Conservation (phyloP, 2,888 invertebrate species). For the Brachyptera risi region DNA sequence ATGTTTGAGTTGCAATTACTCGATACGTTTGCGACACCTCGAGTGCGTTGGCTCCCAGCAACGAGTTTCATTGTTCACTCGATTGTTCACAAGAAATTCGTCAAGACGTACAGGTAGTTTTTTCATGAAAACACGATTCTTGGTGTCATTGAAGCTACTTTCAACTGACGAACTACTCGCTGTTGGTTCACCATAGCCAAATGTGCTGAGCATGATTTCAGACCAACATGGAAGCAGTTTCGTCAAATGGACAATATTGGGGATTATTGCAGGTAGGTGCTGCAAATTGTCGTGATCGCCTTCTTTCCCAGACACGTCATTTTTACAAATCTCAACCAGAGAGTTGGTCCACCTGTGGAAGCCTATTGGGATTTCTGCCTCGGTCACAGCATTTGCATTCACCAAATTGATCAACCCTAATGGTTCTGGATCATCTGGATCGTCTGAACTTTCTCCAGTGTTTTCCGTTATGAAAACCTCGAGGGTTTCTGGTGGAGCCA, state of each 20-base stretch:
- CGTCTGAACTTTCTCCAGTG: background rate
- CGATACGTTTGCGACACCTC: background rate
- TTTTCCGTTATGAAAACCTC: constrained; percentile 15
- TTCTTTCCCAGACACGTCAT: constrained; percentile 21
- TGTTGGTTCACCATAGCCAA: constrained; percentile 17
- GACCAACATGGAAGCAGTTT: constrained; percentile 30
- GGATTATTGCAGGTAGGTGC: constrained; percentile 28
- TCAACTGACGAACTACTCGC: constrained; percentile 30
- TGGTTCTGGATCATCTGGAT: background rate
- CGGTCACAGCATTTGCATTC: too few relatives aligned
- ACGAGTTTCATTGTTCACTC: constrained; percentile 30
- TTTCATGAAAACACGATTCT: constrained; percentile 28
- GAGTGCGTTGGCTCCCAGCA: constrained; percentile 1
- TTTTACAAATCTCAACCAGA: too few relatives aligned
- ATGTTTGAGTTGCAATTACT: too few relatives aligned
- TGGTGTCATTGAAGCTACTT: constrained; percentile 31
- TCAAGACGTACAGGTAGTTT: constrained; percentile 29
- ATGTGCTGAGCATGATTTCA: constrained; percentile 25
- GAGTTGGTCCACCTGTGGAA: too few relatives aligned
- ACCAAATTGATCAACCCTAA: too few relatives aligned
- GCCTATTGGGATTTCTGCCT: constrained; percentile 13
- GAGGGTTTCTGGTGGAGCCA: too few relatives aligned
- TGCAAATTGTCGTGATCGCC: too few relatives aligned
- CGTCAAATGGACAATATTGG: constrained; percentile 25
- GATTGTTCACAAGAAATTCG: constrained; percentile 28